Evolutionary conservation across 2,113 vertebrate species (phyloP).

Genomic region (Rhinoderma darwinii): DNA sequence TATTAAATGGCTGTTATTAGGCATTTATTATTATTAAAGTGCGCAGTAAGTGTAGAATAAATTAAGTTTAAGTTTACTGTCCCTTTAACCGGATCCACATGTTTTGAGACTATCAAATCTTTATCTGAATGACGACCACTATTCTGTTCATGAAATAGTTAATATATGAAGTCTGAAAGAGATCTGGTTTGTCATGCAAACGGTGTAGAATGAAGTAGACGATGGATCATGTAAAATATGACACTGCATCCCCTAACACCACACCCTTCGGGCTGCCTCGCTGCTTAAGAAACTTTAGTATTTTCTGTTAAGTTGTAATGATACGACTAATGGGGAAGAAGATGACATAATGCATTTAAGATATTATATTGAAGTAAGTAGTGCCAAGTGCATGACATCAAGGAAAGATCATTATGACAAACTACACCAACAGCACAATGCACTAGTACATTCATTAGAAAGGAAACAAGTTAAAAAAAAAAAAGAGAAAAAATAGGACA

Average conservation of each 20-base stretch:
- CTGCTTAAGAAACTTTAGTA: background rate
- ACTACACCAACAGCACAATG: background rate
- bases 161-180: background rate
- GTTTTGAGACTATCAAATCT: background rate
- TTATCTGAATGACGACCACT: background rate
- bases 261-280: background rate
- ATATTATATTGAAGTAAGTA: background rate
- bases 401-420: background rate
- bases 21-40: too few species aligned
- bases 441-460: background rate
- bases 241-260: background rate
- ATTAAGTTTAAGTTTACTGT: too few species aligned
- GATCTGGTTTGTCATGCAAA: background rate
- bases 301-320: slow-evolving; percentile 7
- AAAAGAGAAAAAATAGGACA: background rate
- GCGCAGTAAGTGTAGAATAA: too few species aligned
- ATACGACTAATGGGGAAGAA: background rate
- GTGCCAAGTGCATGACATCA: slow-evolving; percentile 8
- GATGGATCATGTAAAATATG: background rate
- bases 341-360: background rate
- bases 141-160: background rate
- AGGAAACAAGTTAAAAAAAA: background rate
- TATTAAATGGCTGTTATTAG: too few species aligned
- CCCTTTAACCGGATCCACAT: too few species aligned
- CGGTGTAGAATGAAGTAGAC: background rate